These are phyloP conservation scores for Erpobdella octoculata DNA, from an alignment of 2,888 invertebrate species.

Conservation along the genomic window DNA sequence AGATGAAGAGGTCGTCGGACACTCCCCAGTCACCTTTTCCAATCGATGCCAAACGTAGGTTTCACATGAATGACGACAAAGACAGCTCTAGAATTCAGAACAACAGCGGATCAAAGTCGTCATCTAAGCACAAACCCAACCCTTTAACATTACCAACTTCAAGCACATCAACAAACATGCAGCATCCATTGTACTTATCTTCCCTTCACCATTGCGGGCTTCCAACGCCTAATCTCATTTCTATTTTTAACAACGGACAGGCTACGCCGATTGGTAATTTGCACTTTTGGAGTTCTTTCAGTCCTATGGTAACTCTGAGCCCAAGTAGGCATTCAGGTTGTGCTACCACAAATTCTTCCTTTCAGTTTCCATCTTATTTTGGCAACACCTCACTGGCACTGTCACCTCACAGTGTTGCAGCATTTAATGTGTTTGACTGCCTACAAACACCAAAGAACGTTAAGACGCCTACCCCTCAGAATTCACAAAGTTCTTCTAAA, in stretches of 20 bases:
- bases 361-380: conserved; percentile 37
- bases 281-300: conserved; percentile 53
- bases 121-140: conserved; percentile 35
- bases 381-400: conserved; percentile 27
- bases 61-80: neutral
- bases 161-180: conserved; percentile 36
- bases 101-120: neutral
- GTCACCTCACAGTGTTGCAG: conserved; percentile 36
- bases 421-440: conserved; percentile 35
- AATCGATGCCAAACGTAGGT: conserved; percentile 12
- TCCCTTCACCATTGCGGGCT: conserved; percentile 40
- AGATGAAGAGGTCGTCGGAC: neutral
- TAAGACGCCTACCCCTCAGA: conserved; percentile 19
- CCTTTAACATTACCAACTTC: conserved; percentile 39
- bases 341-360: conserved; percentile 30
- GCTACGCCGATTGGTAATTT: conserved; percentile 46
- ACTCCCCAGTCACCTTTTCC: neutral
- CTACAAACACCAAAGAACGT: conserved; percentile 34
- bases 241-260: conserved; percentile 36
- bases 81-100: neutral
- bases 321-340: conserved; percentile 38
- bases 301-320: conserved; percentile 46
- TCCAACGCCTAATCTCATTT: conserved; percentile 24
- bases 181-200: neutral
- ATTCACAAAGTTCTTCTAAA: too few species aligned